These are phyloP conservation scores for Ryuthela nishihirai DNA, from an alignment of 2,888 invertebrate genomes.

Conservation along the genomic window DNA sequence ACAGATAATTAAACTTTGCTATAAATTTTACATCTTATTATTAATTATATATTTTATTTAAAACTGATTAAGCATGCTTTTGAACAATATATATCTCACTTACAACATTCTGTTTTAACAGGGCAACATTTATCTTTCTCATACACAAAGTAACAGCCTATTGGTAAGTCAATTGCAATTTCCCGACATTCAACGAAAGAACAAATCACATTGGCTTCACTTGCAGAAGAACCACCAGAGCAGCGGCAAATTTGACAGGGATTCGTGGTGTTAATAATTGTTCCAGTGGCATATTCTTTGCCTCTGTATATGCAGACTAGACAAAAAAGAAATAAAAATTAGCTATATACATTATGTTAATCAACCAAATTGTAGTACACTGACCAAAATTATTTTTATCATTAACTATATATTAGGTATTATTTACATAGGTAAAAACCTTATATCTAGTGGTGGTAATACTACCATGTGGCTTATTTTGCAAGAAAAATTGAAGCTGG, in stretches of 20 bases:
- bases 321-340: no score
- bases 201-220: conserved; percentile 6
- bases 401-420: not conserved
- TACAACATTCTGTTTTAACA: conserved; percentile 8
- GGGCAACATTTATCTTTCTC: conserved; percentile 15
- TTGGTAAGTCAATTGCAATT: not conserved
- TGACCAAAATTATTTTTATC: not conserved
- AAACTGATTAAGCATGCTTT: no score
- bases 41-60: no score
- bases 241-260: conserved; percentile 15
- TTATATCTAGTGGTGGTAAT: not conserved
- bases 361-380: not conserved
- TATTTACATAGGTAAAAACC: not conserved
- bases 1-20: no score
- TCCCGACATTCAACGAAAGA: conserved; percentile 1
- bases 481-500: no score
- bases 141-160: conserved; percentile 12
- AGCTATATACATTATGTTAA: not conserved
- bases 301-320: conserved; percentile 12
- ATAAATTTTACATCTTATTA: no score
- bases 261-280: conserved; percentile 6
- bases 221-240: not conserved
- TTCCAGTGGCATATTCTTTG: conserved; percentile 8
- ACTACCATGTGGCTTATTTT: no score
- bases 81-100: no score